These are phyloP conservation scores for Apogon hyalosoma DNA, from an alignment of 2,797 vertebrate genomes.

Conservation along the genomic window DNA sequence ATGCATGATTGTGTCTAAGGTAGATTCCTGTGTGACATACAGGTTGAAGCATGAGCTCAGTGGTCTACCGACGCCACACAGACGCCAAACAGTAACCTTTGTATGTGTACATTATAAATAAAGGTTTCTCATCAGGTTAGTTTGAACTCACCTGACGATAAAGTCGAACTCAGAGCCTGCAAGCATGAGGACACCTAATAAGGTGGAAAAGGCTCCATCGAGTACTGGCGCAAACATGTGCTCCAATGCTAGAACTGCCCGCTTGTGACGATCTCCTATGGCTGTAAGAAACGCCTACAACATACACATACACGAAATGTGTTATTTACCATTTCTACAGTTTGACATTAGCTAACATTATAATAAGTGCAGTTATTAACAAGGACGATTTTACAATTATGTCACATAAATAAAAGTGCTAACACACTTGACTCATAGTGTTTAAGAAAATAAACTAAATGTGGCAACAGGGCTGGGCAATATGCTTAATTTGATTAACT, in stretches of 20 bases:
- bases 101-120: neutral
- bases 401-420: too few relatives aligned
- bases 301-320: too few relatives aligned
- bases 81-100: conserved; percentile 41
- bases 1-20: conserved; percentile 73
- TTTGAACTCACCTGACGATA: conserved; percentile 91
- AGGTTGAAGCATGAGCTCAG: conserved; percentile 69
- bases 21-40: conserved; percentile 75
- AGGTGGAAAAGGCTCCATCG: conserved; percentile 94
- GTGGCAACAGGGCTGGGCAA: too few relatives aligned
- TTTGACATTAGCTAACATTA: too few relatives aligned
- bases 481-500: too few relatives aligned
- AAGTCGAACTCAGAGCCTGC: conserved; percentile 98
- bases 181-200: conserved; percentile 96
- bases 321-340: too few relatives aligned
- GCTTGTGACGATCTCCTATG: conserved; percentile 91
- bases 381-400: too few relatives aligned
- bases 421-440: too few relatives aligned
- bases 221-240: conserved; percentile 96
- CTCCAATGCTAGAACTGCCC: conserved; percentile 90
- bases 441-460: too few relatives aligned
- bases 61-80: conserved; percentile 47
- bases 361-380: too few relatives aligned
- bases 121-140: conserved; percentile 2
- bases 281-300: conserved; percentile 94